Base-by-base conservation (phyloP, 2,797 vertebrate species). In the Limosa lapponica region DNA sequence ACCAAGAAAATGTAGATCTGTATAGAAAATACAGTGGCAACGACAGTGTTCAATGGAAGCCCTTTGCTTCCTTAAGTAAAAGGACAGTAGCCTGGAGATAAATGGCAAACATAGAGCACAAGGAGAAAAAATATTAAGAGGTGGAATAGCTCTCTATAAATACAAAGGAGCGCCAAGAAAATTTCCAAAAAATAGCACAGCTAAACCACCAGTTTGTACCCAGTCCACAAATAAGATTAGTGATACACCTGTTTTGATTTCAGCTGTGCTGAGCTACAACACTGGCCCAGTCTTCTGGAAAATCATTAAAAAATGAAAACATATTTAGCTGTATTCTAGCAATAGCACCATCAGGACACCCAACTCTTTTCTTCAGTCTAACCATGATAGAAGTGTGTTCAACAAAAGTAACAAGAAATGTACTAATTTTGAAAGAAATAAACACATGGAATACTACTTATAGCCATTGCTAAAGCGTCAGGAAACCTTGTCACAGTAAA, bases 351-450 rank as follows among this genome's bases (percentile, higher is more conserved):
- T 12, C 15, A 39, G 11, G 10, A 82, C 59, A 22, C 12, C 36
- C 48, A 71, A 10, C 13, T 52, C 32, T 66, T 59, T 49, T 66
- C 67, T 89, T 75, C 37, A 37, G 61, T 66, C 81, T 74, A 75
- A 67, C 24, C 66, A 49, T 6, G 8, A 75, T 1, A 80, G 64
- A 82, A 18, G 89, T 36, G 36, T 2, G 8, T 49, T 94, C 74
- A 65, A 44, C 25, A 34, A 39, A 86, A 75, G 28, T 22, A 75
- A 69, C 85, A 71, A 51, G 48, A 43, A 93, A 69, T 15, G 8
- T 5, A 90, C 64, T 58, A 82, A 83, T 66, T 82, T 43, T 90
- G 75, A 95, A 95, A 85, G 34, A 85, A 72, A 95, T 16, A n/a
- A 80, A 79, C 22, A 36, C n/a, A 69, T 51, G 37, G 58, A 41